These are phyloP conservation scores for Lichenostomus cassidix DNA, from an alignment of 2,113 vertebrate species.

Conservation along the genomic window DNA sequence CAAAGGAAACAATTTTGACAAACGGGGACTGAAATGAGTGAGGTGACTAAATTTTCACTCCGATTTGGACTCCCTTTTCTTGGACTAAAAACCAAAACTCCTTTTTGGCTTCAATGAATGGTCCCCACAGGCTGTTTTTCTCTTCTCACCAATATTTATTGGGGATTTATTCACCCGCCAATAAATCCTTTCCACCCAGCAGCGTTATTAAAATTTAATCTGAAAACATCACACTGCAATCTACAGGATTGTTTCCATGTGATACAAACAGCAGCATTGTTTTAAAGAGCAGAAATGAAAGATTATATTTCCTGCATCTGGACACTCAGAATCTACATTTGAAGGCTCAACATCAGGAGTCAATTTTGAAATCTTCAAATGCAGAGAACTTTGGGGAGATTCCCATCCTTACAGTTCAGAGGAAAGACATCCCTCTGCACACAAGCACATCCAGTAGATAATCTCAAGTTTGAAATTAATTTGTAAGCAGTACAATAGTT, in stretches of 20 bases:
- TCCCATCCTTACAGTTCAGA: background rate
- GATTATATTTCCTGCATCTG: background rate
- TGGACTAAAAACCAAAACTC: background rate
- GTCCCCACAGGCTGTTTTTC: background rate
- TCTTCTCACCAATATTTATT: background rate
- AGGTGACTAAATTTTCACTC: background rate
- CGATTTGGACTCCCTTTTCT: background rate
- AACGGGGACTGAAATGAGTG: background rate
- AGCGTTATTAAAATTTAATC: background rate
- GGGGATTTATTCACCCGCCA: accelerated
- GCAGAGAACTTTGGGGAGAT: background rate
- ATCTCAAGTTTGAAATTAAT: slow-evolving; percentile 39
- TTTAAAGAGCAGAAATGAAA: background rate
- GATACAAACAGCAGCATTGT: background rate
- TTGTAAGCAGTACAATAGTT: slow-evolving; percentile 23
- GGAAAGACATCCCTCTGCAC: background rate
- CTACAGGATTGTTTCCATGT: background rate
- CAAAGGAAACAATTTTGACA: background rate
- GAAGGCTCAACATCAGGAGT: background rate
- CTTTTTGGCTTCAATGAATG: background rate
- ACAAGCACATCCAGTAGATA: background rate
- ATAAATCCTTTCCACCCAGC: background rate
- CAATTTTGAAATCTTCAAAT: background rate
- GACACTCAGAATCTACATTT: background rate
- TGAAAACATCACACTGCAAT: background rate